phyloP scores from a whole-genome alignment of 2,888 invertebrate species.

The Dicyrtomina minuta region DNA sequence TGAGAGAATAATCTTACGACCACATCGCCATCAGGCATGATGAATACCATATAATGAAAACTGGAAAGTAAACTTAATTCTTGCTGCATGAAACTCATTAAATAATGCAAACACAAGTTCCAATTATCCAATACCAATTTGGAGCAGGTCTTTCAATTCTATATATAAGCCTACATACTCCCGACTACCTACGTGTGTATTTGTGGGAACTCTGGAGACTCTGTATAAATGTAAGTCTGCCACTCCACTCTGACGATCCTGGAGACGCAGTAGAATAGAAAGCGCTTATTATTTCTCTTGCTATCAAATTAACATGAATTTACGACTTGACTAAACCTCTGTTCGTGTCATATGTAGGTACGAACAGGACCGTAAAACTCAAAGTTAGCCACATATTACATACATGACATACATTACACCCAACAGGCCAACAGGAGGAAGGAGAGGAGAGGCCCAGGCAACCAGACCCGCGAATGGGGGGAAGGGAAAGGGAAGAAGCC shows the following conservation, averaged over 20 bases:
- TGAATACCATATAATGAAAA: constrained; percentile 32
- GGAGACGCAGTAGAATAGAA: constrained; percentile 20
- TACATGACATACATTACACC: no score
- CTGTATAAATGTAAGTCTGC: no score
- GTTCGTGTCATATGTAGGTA: no score
- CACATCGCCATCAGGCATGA: constrained; percentile 32
- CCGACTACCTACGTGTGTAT: not conserved
- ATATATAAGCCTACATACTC: not conserved
- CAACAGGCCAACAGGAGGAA: no score
- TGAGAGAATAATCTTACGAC: constrained; percentile 23
- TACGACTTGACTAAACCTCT: constrained; percentile 25
- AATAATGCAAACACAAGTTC: constrained; percentile 37
- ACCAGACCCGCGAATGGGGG: no score
- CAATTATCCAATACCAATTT: constrained; percentile 29
- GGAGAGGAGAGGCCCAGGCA: no score
- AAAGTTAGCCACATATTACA: no score
- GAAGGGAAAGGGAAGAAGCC: no score
- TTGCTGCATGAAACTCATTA: constrained; percentile 34
- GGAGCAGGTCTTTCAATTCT: not conserved
- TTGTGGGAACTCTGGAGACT: not conserved
- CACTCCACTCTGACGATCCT: constrained; percentile 18
- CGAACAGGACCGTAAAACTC: no score
- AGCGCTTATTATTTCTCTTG: constrained; percentile 26
- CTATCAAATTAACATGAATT: constrained; percentile 28
- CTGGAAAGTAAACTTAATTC: constrained; percentile 32